These are phyloP conservation scores for Smittia aterrima DNA, from an alignment of 2,888 invertebrate genomes.

Conservation along the genomic window DNA sequence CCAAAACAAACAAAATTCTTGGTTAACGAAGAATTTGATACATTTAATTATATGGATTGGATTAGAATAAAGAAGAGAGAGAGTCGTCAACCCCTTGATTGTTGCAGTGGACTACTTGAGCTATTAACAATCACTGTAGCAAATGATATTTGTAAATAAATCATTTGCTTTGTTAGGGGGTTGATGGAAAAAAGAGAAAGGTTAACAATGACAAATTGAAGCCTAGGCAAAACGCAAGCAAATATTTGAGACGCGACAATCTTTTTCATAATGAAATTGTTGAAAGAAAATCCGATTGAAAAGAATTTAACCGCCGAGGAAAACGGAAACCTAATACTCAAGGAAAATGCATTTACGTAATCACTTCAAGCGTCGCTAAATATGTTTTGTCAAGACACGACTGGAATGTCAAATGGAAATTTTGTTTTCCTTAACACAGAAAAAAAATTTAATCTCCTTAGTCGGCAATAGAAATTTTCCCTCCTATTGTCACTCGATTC, in stretches of 20 bases:
- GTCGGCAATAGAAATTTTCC: conserved; percentile 1
- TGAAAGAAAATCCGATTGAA: no score
- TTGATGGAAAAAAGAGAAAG: background rate
- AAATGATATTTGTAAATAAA: conserved; percentile 18
- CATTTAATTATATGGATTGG: conserved; percentile 37
- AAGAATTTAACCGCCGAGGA: background rate
- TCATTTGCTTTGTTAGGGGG: background rate
- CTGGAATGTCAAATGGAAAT: conserved; percentile 10
- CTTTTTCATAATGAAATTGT: no score
- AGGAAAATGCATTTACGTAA: conserved; percentile 3
- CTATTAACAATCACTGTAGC: conserved; percentile 18
- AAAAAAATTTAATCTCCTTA: conserved; percentile 26
- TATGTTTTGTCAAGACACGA: background rate
- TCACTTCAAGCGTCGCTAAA: background rate
- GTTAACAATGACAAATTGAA: background rate
- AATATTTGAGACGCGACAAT: background rate
- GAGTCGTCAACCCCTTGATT: conserved; percentile 13
- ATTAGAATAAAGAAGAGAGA: background rate
- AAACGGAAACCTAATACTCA: conserved; percentile 4
- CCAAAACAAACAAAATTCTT: conserved; percentile 35
- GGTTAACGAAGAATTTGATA: conserved; percentile 37
- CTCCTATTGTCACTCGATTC: conserved; percentile 22
- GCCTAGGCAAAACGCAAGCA: background rate
- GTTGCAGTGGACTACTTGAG: conserved; percentile 9
- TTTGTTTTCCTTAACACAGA: background rate